Conservation (phyloP, 2,797 vertebrate genomes). For the Rhinatrema bivittatum region DNA sequence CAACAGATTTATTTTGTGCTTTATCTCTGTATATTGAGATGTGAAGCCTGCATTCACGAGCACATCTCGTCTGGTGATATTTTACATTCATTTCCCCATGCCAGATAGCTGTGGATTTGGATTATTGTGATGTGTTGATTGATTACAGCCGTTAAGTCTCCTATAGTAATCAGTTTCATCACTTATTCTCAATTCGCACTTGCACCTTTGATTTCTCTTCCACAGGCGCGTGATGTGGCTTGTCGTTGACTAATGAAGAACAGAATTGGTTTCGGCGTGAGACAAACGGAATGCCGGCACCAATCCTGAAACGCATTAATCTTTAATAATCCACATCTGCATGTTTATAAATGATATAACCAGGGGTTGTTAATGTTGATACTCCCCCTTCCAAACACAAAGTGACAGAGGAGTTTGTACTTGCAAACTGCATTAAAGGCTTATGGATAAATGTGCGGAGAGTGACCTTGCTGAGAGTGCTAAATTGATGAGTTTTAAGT, state of each 20-base stretch:
- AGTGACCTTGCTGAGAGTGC: conserved; percentile 43
- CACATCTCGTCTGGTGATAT: too few species aligned
- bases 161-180: conserved; percentile 58
- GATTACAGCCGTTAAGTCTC: conserved; percentile 55
- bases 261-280: conserved; percentile 63
- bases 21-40: too few species aligned
- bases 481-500: conserved; percentile 18
- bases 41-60: too few species aligned
- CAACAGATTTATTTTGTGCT: too few species aligned
- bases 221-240: conserved; percentile 50
- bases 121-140: conserved; percentile 55
- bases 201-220: conserved; percentile 59
- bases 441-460: conserved; percentile 2
- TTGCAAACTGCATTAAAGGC: conserved; percentile 32
- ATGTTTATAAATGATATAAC: conserved; percentile 64
- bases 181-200: conserved; percentile 47
- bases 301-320: conserved; percentile 66
- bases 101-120: conserved; percentile 26
- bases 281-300: conserved; percentile 67
- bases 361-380: conserved; percentile 45
- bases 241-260: conserved; percentile 70
- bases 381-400: conserved; percentile 50
- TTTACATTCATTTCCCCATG: conserved; percentile 19
- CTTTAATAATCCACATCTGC: conserved; percentile 70
- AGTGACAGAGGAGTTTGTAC: conserved; percentile 47